Evolutionary conservation across 2,113 vertebrate species (phyloP).

Genomic region (Mionectes macconnelli): DNA sequence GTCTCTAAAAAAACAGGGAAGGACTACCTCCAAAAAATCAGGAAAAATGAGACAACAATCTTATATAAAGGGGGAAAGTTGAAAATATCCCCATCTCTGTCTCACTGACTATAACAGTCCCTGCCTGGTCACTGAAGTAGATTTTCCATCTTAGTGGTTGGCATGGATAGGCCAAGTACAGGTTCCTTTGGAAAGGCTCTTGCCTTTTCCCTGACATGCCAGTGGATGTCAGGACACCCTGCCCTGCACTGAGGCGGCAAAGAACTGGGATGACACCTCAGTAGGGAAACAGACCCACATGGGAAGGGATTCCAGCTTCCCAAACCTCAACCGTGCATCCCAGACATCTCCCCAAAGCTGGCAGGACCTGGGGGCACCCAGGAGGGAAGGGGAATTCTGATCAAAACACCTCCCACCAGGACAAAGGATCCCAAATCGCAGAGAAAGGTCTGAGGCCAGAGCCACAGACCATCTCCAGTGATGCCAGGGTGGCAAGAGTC

Average conservation of each 20-base stretch:
- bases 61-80: neutral
- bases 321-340: neutral
- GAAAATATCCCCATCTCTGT: neutral
- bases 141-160: neutral
- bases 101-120: neutral
- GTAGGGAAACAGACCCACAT: neutral
- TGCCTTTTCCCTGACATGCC: neutral
- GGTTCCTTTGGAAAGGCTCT: neutral
- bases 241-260: neutral
- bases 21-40: neutral
- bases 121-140: neutral
- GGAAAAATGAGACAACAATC: neutral
- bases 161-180: neutral
- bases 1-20: neutral
- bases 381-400: too few relatives aligned
- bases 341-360: neutral
- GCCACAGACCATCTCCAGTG: neutral
- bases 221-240: neutral
- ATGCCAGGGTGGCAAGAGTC: neutral
- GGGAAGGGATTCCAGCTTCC: neutral
- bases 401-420: neutral
- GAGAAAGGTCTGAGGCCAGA: neutral
- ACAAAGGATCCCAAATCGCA: neutral
- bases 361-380: neutral
- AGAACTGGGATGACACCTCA: neutral